Evolutionary conservation across 2,888 invertebrate species (phyloP), one percentile per base, ranked within the genome.

Genomic region (Neoaliturus tenellus): DNA sequence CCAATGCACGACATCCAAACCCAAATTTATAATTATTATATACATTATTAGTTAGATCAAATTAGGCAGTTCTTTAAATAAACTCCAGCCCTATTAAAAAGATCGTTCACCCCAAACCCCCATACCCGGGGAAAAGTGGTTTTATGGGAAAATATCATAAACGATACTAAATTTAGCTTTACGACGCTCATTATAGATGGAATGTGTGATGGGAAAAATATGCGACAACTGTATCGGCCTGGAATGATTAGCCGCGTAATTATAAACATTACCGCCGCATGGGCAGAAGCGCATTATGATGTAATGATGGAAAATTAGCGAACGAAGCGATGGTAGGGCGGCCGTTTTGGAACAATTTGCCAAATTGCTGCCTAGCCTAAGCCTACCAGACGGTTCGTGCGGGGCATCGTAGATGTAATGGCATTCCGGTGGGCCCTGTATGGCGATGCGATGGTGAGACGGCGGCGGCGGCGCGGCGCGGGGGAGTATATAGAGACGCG

Each of bases 281-380:
- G 3, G 31, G 12, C 31, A 31, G 14, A 62, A 31, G 62, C 28
- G 62, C 62, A 62, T 62, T 62, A 62, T 62, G 62, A 28, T 62
- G 62, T 62, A 62, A 62, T 62, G 62, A 62, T 28, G 62, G 62
- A 62, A 62, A 28, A 62, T 62, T 62, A 62, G 62, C 62, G n/a
- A 62, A 31, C 62, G 28, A 28, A 62, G 28, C 62, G 51, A 51
- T 51, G 51, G 20, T 23, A 31, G 62, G 62, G 62, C 62, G 62
- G 28, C 62, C 62, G 62, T 62, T 62, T 62, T 62, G 31, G 28
- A 62, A 62, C 62, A 62, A 62, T 62, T 62, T 62, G 62, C 62
- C 62, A 62, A 62, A 62, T 62, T 62, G 62, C 62, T 23, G 23
- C 4, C 62, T 31, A 31, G 14, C 31, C 62, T 62, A 31, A 17